Percentiles rank a stretch among this genome's conserved stretches.
Conservation (phyloP, 1,140 invertebrate species). For the Tribolium madens region DNA sequence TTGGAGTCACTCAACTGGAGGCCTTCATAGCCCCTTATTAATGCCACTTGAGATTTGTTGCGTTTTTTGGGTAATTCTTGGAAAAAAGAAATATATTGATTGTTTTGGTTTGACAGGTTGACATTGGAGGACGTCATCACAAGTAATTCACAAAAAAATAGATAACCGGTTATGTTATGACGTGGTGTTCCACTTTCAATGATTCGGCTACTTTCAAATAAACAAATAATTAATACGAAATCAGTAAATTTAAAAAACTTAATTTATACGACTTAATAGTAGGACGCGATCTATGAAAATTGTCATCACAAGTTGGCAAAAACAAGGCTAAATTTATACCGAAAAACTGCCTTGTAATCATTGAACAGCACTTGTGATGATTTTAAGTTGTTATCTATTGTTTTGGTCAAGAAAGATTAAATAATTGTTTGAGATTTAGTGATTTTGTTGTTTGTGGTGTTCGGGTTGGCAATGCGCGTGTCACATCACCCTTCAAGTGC, state of each 20-base stretch:
- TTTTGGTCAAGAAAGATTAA: background rate
- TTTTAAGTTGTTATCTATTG: background rate
- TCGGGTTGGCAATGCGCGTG: constrained; percentile 21
- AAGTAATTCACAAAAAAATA: background rate
- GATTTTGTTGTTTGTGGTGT: constrained; percentile 1
- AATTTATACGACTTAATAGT: too few relatives aligned
- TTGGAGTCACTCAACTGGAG: background rate
- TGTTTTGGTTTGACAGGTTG: background rate
- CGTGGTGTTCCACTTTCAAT: background rate
- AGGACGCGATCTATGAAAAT: background rate
- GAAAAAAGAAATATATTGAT: constrained; percentile 28
- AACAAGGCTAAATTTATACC: background rate
- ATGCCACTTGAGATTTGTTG: background rate
- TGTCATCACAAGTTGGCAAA: background rate
- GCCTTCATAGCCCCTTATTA: background rate
- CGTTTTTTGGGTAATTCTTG: background rate
- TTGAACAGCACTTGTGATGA: background rate
- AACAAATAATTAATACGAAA: background rate
- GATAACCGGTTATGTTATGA: constrained; percentile 6
- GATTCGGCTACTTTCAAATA: constrained; percentile 1
- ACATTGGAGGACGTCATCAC: background rate
- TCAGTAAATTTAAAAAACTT: background rate
- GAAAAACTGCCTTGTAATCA: background rate
- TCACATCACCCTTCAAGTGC: constrained; percentile 45
- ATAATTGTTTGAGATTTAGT: background rate